phyloP scores from a whole-genome alignment of 2,797 vertebrate genomes.

The Okamejei kenojei region DNA sequence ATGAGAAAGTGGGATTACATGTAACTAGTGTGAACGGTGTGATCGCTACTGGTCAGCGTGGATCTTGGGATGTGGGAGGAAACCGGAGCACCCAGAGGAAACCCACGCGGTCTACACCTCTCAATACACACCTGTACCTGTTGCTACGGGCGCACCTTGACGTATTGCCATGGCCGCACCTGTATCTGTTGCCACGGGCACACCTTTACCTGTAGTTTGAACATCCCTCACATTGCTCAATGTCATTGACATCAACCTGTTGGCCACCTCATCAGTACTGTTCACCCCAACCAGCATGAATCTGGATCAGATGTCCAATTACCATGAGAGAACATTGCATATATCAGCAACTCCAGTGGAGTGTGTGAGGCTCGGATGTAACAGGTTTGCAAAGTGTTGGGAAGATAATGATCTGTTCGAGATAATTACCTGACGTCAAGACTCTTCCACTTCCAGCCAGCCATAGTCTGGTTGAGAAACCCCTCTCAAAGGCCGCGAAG shows the following conservation, averaged over 20 bases:
- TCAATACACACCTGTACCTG: no score
- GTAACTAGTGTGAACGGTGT: no score
- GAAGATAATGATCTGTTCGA: slow-evolving; percentile 17
- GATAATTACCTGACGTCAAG: slow-evolving; percentile 15
- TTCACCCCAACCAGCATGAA: neutral
- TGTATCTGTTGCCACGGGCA: no score
- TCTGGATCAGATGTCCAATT: slow-evolving; percentile 23
- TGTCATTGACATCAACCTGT: slow-evolving; percentile 18
- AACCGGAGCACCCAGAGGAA: no score
- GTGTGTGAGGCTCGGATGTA: neutral
- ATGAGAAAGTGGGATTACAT: no score
- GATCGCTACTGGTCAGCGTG: no score
- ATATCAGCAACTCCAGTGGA: neutral
- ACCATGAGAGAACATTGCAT: neutral
- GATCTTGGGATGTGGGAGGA: no score
- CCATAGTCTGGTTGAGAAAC: neutral
- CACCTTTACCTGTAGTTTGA: neutral
- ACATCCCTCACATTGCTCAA: neutral
- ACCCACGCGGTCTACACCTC: no score
- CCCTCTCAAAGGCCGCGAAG: slow-evolving; percentile 14
- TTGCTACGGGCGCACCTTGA: no score
- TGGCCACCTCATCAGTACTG: neutral
- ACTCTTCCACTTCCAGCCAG: neutral
- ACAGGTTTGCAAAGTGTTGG: slow-evolving; percentile 8
- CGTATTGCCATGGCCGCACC: no score